phyloP scores from a whole-genome alignment of 30 jellyfish, hydroid and myxozoan genomes.

The Rhopilema esculentum region DNA sequence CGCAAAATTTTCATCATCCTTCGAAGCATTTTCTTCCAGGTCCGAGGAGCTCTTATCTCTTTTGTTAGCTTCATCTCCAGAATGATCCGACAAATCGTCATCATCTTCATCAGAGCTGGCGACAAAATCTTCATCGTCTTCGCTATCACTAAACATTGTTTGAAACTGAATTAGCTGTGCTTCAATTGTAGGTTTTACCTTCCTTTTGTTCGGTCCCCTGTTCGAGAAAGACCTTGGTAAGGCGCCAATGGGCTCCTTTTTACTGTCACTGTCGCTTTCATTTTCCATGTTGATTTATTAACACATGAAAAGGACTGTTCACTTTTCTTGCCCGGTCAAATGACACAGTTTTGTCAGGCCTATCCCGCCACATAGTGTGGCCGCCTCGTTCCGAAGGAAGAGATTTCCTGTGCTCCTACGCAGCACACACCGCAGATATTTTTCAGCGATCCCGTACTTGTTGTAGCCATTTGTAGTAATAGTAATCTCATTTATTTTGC shows the following conservation, averaged over 20 bases:
- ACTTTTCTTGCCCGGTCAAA: neutral
- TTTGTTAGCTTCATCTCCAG: conserved; percentile 31
- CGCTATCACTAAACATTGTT: conserved; percentile 90
- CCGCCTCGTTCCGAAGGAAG: neutral
- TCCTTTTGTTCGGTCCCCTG: conserved; percentile 93
- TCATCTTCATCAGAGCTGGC: conserved; percentile 67
- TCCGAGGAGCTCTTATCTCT: conserved; percentile 27
- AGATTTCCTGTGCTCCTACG: neutral
- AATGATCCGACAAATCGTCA: conserved; percentile 53
- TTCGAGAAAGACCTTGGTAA: conserved; percentile 59
- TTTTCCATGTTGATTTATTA: conserved; percentile 2
- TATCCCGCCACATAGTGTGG: neutral
- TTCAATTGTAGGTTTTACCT: conserved; percentile 75
- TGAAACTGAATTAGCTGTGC: conserved; percentile 79
- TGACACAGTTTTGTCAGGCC: neutral
- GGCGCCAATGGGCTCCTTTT: conserved; percentile 10
- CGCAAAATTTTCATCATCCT: neutral
- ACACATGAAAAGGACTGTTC: neutral
- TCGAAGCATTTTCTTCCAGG: neutral
- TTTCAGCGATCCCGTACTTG: too few relatives aligned
- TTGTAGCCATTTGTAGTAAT: too few relatives aligned
- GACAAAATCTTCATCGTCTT: conserved; percentile 94
- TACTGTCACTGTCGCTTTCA: conserved; percentile 23
- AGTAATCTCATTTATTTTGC: too few relatives aligned
- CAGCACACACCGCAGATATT: too few relatives aligned